phyloP scores from a whole-genome alignment of 2,797 vertebrate genomes.

The Enteromius mattozi region DNA sequence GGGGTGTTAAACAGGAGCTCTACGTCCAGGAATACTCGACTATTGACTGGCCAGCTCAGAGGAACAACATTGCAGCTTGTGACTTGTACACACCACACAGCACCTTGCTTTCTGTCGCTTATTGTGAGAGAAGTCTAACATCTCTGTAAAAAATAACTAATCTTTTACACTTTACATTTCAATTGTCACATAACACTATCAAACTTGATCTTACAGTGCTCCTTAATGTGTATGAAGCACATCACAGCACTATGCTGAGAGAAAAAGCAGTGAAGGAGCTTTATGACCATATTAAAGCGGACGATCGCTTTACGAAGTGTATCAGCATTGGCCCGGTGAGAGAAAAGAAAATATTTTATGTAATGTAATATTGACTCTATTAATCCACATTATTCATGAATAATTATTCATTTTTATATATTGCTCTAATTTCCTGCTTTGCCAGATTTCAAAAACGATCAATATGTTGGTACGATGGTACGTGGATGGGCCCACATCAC shows the following conservation, averaged over 20 bases:
- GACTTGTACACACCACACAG: constrained; percentile 93
- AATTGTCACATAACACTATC: neutral
- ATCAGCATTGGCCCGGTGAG: constrained; percentile 94
- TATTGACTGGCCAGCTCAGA: constrained; percentile 92
- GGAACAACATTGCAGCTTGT: constrained; percentile 84
- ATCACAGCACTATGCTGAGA: constrained; percentile 83
- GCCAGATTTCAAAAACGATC: constrained; percentile 93
- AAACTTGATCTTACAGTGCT: constrained; percentile 68
- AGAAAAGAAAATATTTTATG: neutral
- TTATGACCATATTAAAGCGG: constrained; percentile 89
- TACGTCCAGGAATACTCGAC: constrained; percentile 87
- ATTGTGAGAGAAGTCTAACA: constrained; percentile 70
- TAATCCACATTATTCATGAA: neutral
- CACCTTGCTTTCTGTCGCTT: constrained; percentile 78
- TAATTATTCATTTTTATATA: neutral
- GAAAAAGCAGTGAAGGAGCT: constrained; percentile 79
- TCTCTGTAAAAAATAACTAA: neutral
- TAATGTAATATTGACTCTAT: neutral
- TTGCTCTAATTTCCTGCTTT: neutral
- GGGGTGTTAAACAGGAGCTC: constrained; percentile 82
- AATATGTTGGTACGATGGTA: constrained; percentile 96
- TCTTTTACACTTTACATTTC: neutral
- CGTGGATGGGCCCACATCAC: constrained; percentile 84
- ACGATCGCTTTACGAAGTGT: constrained; percentile 91
- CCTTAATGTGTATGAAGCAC: constrained; percentile 87